Base-by-base conservation (phyloP, 1,140 invertebrate genomes). In the Macrobrachium nipponense region DNA sequence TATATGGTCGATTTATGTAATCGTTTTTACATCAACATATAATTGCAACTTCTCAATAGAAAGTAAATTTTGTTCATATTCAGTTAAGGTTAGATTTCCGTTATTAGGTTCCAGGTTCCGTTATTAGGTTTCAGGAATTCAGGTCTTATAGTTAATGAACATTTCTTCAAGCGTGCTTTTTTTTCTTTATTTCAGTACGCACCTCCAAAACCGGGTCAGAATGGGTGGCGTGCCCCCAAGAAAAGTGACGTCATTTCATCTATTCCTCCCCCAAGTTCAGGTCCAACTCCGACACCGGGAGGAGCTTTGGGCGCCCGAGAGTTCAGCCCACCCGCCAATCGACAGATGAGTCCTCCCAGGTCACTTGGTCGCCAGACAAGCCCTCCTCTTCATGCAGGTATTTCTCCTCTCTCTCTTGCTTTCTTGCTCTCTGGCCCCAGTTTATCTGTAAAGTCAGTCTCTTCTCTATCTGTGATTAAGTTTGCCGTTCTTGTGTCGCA, bases 101-200 rank as follows among this genome's bases (percentile, higher is more conserved):
- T 36, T 36, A 36, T 36, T 36, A 36, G 27, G 27, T n/a, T n/a
- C n/a, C n/a, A n/a, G n/a, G n/a, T 36, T 36, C 1, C 27, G 27
- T 36, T 36, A 36, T 36, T 36, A 36, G 27, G 27, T n/a, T n/a
- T n/a, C n/a, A n/a, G n/a, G n/a, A n/a, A n/a, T n/a, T n/a, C n/a
- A n/a, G n/a, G n/a, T n/a, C 27, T 36, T 36, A 36, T 36, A 36
- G 27, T 36, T 36, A 4, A 36, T 36, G 27, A 36, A 4, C 27
- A 36, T 36, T 36, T 36, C 27, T 36, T 36, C 27, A 36, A 36
- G 4, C 27, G 27, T 51, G 58, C 17, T 27, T 58, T 15, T 8
- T 79, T 36, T 68, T 91, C 95, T 14, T 92, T 94, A 76, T 89
- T 89, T 86, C 88, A 88, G 70, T 88, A 86, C 78, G 79, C 88